Base-by-base conservation (phyloP, 2,888 invertebrate species). In the Pediacus dermestoides region DNA sequence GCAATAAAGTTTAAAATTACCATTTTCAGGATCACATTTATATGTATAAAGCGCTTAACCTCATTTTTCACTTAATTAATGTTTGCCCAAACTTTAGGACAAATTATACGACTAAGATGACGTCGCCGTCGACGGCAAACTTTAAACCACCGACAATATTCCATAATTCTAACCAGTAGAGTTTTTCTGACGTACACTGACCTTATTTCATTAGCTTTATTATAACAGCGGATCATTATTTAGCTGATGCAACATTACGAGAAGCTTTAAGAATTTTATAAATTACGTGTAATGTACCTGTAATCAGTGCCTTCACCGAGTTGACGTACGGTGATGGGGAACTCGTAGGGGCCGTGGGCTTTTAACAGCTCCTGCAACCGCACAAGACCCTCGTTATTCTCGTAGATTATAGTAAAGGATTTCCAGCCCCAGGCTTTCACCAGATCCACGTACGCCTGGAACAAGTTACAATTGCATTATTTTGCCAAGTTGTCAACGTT, bases 391-490 rank as follows among this genome's bases (percentile, higher is more conserved):
- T 95, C 94, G 68, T 93, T 92, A 70, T 88, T 90, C 71, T 96
- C 94, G 70, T 95, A 96, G 54, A 96, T 88, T 56, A 96, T 90
- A 14, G 94, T 93, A 66, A 94, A 94, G n/a, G 88, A 85, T 67
- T 86, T 88, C 95, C 95, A 96, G 42, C 87, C 89, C 85, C 90
- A 88, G 1, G 85, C 82, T 63, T 85, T 80, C 23, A 96, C 88
- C 47, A 94, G 74, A 70, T 92, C 90, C 48, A 91, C 89, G 68
- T 90, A 93, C 12, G 92, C 92, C 88, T 92, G 70, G 34, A 57
- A 54, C 40, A 50, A 39, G 25, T 13, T 27, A 12, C 21, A 31
- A 28, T 28, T 28, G n/a, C 10, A 28, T 28, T 28, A 28, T 28
- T 28, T 28, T 13, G 4, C 13, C 11, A 28, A 28, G 10, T 18